Conservation (phyloP, 2,797 vertebrate genomes). For the Calcarius lapponicus region DNA sequence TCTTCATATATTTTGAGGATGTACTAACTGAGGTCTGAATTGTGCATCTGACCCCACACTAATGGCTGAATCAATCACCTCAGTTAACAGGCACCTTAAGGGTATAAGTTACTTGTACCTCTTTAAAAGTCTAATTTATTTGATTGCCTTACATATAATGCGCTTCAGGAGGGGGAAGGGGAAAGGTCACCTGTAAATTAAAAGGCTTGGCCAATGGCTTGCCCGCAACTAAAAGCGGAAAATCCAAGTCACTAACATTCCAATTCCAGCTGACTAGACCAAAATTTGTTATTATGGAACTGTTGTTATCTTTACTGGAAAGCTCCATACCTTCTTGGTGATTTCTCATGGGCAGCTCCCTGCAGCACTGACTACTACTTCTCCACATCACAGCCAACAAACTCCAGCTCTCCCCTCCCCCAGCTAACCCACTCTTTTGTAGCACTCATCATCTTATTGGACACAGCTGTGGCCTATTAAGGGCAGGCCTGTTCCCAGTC, state of each 20-base stretch:
- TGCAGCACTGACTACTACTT: too few species aligned
- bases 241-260: not conserved
- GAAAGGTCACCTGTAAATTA: not conserved
- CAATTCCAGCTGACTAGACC: not conserved
- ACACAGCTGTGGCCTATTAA: too few species aligned
- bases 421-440: too few species aligned
- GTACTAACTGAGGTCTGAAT: not conserved
- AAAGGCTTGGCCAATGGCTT: not conserved
- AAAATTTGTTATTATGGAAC: not conserved
- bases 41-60: not conserved
- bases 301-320: not conserved
- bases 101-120: not conserved
- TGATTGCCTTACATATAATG: not conserved
- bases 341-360: too few species aligned
- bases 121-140: not conserved
- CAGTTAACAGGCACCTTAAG: not conserved
- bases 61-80: not conserved
- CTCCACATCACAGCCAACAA: too few species aligned
- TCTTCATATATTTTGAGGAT: slow-evolving; percentile 9
- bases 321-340: too few species aligned
- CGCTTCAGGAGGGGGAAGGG: rapidly evolving
- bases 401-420: too few species aligned
- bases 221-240: not conserved
- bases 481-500: too few species aligned
- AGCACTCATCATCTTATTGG: too few species aligned